A percentile compares a stretch with the other conserved stretches of the same genome.
phyloP scores from a whole-genome alignment of 2,113 vertebrate species.

The Quiscalus mexicanus region DNA sequence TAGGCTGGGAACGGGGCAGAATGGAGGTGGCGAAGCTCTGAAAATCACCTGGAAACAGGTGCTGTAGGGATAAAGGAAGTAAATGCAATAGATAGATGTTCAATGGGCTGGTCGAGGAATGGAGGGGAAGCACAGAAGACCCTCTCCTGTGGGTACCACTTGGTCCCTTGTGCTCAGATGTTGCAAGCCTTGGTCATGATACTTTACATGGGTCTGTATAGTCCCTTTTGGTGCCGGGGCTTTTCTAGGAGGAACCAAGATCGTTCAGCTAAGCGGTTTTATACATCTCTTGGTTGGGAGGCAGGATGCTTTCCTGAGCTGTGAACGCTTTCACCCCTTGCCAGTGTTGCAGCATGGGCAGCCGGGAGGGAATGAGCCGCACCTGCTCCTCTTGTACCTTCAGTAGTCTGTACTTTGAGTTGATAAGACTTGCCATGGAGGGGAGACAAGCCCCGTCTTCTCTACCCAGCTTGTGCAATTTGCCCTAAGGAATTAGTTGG shows the following conservation, averaged over 20 bases:
- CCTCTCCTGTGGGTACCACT: neutral
- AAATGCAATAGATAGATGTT: no score
- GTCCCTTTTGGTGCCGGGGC: fast-evolving
- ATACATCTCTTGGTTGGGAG: fast-evolving
- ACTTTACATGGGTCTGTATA: neutral
- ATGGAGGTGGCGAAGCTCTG: neutral
- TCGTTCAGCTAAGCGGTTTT: fast-evolving
- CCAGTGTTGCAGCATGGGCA: neutral
- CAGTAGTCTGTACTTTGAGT: neutral
- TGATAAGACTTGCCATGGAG: neutral
- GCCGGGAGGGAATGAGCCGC: neutral
- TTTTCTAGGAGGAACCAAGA: neutral
- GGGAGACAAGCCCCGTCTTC: neutral
- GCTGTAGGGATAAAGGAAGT: neutral
- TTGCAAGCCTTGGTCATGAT: no score
- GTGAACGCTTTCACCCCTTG: neutral
- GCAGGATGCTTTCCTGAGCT: neutral
- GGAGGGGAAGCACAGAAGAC: neutral
- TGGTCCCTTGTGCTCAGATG: no score
- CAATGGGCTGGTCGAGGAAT: neutral
- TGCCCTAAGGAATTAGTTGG: neutral
- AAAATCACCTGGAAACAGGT: neutral
- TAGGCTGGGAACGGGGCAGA: neutral
- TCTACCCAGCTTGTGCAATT: neutral
- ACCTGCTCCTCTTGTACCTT: neutral